Conservation (phyloP, 2,797 vertebrate species). For the Smutsia gigantea region DNA sequence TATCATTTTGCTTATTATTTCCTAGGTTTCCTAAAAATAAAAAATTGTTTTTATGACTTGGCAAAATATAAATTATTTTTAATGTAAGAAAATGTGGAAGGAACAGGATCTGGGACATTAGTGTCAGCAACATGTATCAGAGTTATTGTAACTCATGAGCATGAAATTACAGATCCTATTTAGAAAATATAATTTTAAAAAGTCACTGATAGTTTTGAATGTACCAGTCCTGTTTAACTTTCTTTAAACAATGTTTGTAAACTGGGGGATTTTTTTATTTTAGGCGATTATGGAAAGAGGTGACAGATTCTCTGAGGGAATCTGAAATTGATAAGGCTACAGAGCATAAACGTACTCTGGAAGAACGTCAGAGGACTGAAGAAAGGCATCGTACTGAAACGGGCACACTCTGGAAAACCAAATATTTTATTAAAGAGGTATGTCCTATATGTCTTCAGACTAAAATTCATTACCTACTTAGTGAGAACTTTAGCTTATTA, state of each 20-base stretch:
- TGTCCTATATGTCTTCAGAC: constrained; percentile 39
- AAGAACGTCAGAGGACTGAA: constrained; percentile 95
- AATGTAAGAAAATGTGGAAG: not conserved
- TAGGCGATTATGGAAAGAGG: constrained; percentile 96
- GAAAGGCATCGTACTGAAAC: constrained; percentile 94
- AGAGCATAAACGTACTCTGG: constrained; percentile 95
- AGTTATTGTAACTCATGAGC: not conserved
- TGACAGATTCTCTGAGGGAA: constrained; percentile 94
- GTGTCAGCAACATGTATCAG: not conserved
- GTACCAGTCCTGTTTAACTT: not conserved
- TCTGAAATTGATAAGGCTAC: constrained; percentile 97
- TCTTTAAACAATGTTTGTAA: not conserved
- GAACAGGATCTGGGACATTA: not conserved
- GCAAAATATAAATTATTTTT: not conserved
- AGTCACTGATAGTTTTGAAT: not conserved
- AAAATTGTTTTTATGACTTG: not conserved
- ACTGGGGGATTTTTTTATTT: constrained; percentile 59
- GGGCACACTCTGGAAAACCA: constrained; percentile 93
- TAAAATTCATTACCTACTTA: not conserved
- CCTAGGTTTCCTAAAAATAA: constrained; percentile 12
- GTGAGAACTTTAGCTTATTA: not conserved
- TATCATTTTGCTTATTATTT: constrained; percentile 32
- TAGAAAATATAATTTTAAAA: not conserved
- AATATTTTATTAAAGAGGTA: constrained; percentile 96
- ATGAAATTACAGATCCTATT: not conserved